Conservation (phyloP, 1,140 invertebrate genomes). For the Drosophila pandora region DNA sequence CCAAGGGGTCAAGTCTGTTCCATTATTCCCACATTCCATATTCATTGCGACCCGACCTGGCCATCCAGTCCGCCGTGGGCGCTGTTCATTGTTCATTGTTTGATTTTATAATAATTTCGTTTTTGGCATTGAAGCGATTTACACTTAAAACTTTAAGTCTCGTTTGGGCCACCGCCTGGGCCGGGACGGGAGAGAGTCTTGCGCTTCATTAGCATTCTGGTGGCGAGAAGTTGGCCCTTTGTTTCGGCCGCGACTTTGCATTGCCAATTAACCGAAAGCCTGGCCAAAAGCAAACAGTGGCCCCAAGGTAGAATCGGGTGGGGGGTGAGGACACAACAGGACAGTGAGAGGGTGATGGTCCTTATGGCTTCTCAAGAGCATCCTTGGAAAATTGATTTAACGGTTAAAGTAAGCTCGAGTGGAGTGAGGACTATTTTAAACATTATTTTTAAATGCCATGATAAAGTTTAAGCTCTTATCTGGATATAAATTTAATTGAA, state of each 20-base stretch:
- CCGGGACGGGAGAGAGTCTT: background rate
- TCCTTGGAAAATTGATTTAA: constrained; percentile 32
- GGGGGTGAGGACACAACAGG: background rate
- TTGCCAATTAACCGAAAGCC: constrained; percentile 27
- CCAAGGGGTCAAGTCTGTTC: constrained; percentile 3
- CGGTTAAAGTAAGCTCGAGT: background rate
- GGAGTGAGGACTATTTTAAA: background rate
- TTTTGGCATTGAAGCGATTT: constrained; percentile 36
- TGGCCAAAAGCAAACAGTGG: background rate
- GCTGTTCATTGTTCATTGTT: constrained; percentile 31
- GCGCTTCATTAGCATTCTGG: constrained; percentile 29
- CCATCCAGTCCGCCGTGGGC: background rate
- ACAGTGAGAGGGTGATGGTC: no score
- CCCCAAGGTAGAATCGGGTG: background rate
- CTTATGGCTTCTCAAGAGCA: background rate
- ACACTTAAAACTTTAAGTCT: constrained; percentile 40
- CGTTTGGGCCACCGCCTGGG: background rate
- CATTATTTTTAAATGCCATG: background rate
- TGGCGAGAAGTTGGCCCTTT: constrained; percentile 5
- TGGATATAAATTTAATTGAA: background rate
- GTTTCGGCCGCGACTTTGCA: constrained; percentile 25
- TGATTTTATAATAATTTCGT: constrained; percentile 50
- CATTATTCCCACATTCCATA: constrained; percentile 1
- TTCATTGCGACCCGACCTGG: background rate
- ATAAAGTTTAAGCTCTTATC: constrained; percentile 2